A percentile compares a stretch with the other conserved stretches of the same genome.
phyloP scores from a whole-genome alignment of 2,113 vertebrate genomes.

The Eleginops maclovinus region DNA sequence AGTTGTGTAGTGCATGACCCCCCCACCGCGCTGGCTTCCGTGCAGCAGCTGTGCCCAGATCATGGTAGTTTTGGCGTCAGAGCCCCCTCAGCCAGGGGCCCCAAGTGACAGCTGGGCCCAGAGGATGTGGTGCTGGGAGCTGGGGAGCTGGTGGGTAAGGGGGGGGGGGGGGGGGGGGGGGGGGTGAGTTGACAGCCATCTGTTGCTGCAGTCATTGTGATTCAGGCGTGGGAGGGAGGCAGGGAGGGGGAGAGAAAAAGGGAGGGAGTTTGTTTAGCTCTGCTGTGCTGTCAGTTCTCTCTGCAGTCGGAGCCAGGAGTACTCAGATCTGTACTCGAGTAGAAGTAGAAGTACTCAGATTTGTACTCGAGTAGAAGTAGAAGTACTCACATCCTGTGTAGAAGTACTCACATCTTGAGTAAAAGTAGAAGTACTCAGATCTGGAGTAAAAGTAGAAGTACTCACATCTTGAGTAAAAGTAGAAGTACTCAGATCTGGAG shows the following conservation, averaged over 20 bases:
- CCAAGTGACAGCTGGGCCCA: conserved; percentile 78
- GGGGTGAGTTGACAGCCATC: conserved; percentile 82
- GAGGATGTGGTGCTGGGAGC: conserved; percentile 71
- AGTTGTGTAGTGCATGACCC: conserved; percentile 56
- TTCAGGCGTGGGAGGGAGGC: conserved; percentile 61
- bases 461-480: no score
- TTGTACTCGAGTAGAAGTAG: no score
- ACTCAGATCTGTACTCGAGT: no score
- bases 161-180: conserved; percentile 52
- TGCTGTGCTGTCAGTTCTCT: conserved; percentile 48
- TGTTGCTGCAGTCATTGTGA: conserved; percentile 82
- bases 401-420: no score
- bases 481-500: no score
- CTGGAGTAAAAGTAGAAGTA: no score
- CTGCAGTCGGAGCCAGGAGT: no score
- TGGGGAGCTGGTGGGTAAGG: conserved; percentile 38
- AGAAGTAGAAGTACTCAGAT: no score
- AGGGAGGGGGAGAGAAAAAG: conserved; percentile 11
- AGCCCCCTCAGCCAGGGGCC: conserved; percentile 66
- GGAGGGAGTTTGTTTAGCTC: conserved; percentile 64
- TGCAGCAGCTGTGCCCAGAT: conserved; percentile 76
- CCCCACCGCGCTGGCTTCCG: conserved; percentile 40
- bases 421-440: no score
- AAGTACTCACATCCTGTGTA: no score
- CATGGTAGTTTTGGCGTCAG: conserved; percentile 73